Percentiles rank a stretch among this genome's conserved stretches.
Conservation (phyloP, 92 coral and sea anemone species). For the Epizoanthus stellaris region DNA sequence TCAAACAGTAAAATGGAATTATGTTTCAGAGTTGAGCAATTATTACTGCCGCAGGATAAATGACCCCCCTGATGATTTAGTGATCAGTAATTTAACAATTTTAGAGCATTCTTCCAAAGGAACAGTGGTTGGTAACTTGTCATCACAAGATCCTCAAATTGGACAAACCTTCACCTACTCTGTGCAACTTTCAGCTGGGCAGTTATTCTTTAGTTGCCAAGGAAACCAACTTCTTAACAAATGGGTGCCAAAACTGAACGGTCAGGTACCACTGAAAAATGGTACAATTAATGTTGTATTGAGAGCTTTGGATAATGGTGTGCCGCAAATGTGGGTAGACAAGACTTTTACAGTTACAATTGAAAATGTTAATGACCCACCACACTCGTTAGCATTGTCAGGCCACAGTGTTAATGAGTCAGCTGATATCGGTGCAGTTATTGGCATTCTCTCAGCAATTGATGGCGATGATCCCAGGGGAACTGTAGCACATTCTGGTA, state of each 20-base stretch:
- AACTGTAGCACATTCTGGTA: conserved; percentile 60
- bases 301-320: conserved; percentile 77
- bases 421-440: conserved; percentile 58
- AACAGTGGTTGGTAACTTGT: conserved; percentile 69
- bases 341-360: conserved; percentile 62
- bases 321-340: conserved; percentile 79
- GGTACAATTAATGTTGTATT: conserved; percentile 58
- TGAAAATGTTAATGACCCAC: conserved; percentile 88
- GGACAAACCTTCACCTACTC: conserved; percentile 78
- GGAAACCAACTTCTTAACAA: conserved; percentile 64
- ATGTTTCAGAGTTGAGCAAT: conserved; percentile 30
- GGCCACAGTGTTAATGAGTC: conserved; percentile 71
- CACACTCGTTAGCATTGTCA: conserved; percentile 73
- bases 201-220: conserved; percentile 51
- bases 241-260: conserved; percentile 82
- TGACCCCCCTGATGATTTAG: conserved; percentile 79
- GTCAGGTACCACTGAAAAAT: conserved; percentile 44
- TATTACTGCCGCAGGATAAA: conserved; percentile 87
- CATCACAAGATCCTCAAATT: conserved; percentile 68
- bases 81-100: conserved; percentile 56
- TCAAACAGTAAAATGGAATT: conserved; percentile 68
- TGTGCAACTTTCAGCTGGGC: conserved; percentile 55
- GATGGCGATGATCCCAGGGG: conserved; percentile 84
- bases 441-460: conserved; percentile 78
- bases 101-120: conserved; percentile 73